phyloP scores from a whole-genome alignment of 2,797 vertebrate species.

The Astyanax mexicanus region DNA sequence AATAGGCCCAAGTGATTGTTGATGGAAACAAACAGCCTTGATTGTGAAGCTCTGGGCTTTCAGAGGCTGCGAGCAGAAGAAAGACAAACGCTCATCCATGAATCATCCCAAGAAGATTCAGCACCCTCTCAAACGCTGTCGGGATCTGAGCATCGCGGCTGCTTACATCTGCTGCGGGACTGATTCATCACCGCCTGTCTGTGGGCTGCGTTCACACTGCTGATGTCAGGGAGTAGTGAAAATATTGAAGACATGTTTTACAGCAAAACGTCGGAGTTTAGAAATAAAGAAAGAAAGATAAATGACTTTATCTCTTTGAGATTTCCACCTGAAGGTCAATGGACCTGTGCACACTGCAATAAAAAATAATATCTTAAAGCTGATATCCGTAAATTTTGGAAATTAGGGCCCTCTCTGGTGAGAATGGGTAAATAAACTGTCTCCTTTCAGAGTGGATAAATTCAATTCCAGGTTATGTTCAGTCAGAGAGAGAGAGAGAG shows the following conservation, averaged over 20 bases:
- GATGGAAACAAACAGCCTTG: conserved; percentile 58
- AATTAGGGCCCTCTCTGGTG: too few species aligned
- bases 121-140: not conserved
- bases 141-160: not conserved
- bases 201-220: not conserved
- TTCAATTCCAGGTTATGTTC: too few species aligned
- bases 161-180: conserved; percentile 9
- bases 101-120: not conserved
- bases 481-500: too few species aligned
- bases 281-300: not conserved
- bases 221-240: conserved; percentile 19
- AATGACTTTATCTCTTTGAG: too few species aligned
- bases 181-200: conserved; percentile 9
- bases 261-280: not conserved
- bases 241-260: not conserved
- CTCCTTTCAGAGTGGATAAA: too few species aligned
- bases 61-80: conserved; percentile 38
- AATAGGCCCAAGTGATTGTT: conserved; percentile 62
- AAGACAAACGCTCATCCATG: conserved; percentile 24
- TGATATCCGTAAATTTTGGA: too few species aligned
- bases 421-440: too few species aligned
- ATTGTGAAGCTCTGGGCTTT: conserved; percentile 56
- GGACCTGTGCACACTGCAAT: too few species aligned
- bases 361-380: too few species aligned
- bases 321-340: too few species aligned